Evolutionary conservation across 2,888 invertebrate species (phyloP).

Genomic region (Aphodius sticticus): DNA sequence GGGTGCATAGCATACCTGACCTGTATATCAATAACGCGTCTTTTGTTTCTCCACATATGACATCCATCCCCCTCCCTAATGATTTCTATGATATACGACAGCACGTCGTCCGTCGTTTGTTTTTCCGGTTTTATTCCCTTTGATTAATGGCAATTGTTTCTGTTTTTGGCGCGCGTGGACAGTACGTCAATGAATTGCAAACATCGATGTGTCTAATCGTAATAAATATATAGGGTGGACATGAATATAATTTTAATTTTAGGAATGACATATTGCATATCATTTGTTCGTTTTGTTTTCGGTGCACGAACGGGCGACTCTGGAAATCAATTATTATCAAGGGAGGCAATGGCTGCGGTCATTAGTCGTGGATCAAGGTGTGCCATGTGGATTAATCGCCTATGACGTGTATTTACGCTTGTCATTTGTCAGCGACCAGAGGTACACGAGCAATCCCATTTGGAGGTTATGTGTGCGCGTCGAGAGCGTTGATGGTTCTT

Average conservation of each 20-base stretch:
- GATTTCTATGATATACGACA: slow-evolving; percentile 4
- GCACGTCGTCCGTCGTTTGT: background rate
- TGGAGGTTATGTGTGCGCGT: background rate
- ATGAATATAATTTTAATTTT: too few species aligned
- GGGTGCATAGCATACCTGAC: background rate
- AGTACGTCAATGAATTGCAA: background rate
- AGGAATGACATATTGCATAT: too few species aligned
- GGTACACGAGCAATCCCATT: slow-evolving; percentile 5
- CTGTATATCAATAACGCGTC: slow-evolving; percentile 4
- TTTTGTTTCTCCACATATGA: background rate
- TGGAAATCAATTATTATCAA: background rate
- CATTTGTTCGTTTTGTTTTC: background rate
- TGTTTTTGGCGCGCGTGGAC: background rate
- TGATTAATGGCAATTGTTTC: slow-evolving; percentile 4
- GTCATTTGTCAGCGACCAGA: slow-evolving; percentile 44
- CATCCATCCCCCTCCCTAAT: background rate
- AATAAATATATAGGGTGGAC: background rate
- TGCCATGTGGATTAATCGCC: slow-evolving; percentile 43
- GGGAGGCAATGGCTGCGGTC: background rate
- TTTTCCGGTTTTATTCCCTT: background rate
- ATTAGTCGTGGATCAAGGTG: slow-evolving; percentile 36
- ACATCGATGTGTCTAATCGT: background rate
- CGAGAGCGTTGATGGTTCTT: background rate
- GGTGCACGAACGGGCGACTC: background rate
- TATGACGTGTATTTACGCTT: slow-evolving; percentile 48